These are phyloP conservation scores for Drosophila mulleri DNA, from an alignment of 2,888 invertebrate genomes.

Conservation along the genomic window DNA sequence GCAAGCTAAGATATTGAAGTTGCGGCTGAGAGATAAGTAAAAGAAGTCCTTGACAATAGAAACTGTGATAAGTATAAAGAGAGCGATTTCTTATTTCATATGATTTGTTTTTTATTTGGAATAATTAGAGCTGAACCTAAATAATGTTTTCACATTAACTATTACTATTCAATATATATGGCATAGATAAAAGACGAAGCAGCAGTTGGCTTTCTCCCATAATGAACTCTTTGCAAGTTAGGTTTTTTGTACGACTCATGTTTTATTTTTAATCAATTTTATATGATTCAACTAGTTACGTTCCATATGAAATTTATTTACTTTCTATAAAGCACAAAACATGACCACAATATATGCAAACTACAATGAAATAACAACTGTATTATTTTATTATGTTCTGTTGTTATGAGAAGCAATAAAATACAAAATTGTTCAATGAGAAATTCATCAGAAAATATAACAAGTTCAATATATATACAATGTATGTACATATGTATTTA, in stretches of 20 bases:
- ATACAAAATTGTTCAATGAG: constrained; percentile 1
- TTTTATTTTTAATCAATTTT: neutral
- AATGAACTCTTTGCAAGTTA: too few relatives aligned
- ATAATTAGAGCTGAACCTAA: too few relatives aligned
- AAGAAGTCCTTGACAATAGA: neutral
- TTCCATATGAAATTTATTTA: neutral
- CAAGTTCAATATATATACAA: neutral
- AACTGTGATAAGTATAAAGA: too few relatives aligned
- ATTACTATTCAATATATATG: neutral
- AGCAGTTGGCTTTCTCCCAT: neutral
- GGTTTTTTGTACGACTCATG: too few relatives aligned
- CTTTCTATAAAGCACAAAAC: neutral
- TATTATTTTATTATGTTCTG: neutral
- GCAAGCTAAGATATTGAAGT: neutral
- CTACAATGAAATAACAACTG: neutral
- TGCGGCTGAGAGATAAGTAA: neutral
- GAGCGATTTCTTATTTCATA: too few relatives aligned
- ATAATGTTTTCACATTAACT: too few relatives aligned
- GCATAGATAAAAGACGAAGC: neutral
- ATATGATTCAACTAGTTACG: neutral
- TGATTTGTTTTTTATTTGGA: too few relatives aligned
- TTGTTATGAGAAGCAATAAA: neutral
- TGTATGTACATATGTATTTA: neutral
- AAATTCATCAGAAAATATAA: neutral
- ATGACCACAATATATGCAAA: neutral